Evolutionary conservation across 92 coral and sea anemone genomes (phyloP).

Genomic region (Porites cylindrica): DNA sequence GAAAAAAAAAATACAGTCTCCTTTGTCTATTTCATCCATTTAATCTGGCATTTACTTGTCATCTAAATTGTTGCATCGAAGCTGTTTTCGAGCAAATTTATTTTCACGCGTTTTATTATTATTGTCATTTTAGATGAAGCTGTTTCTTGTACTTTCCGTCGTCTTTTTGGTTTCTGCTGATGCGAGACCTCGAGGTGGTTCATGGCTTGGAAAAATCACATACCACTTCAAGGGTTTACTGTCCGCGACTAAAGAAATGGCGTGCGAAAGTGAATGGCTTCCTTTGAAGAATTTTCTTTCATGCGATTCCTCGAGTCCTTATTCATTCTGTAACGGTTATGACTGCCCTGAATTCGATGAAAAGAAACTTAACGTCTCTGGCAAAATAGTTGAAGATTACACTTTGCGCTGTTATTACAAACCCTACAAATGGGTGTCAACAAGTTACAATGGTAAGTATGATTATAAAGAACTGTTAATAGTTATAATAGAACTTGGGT

Average conservation of each 20-base stretch:
- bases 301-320: too few relatives aligned
- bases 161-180: constrained; percentile 23
- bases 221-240: neutral
- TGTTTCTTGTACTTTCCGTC: neutral
- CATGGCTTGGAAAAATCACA: neutral
- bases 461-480: too few relatives aligned
- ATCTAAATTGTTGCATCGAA: too few relatives aligned
- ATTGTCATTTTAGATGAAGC: constrained; percentile 11
- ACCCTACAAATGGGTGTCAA: constrained; percentile 79
- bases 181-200: neutral
- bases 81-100: too few relatives aligned
- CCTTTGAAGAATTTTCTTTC: too few relatives aligned
- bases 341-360: constrained; percentile 79
- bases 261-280: neutral
- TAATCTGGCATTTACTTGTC: too few relatives aligned
- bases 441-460: constrained; percentile 59
- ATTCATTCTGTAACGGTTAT: constrained; percentile 52
- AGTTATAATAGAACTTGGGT: too few relatives aligned
- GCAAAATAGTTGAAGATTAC: constrained; percentile 31
- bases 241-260: neutral
- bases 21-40: too few relatives aligned
- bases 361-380: constrained; percentile 45
- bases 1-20: too few relatives aligned
- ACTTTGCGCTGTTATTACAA: constrained; percentile 72
- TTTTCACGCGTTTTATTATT: too few relatives aligned